phyloP scores from a whole-genome alignment of 37 sponge, comb jelly and placozoan species.

The Oopsacas minuta region DNA sequence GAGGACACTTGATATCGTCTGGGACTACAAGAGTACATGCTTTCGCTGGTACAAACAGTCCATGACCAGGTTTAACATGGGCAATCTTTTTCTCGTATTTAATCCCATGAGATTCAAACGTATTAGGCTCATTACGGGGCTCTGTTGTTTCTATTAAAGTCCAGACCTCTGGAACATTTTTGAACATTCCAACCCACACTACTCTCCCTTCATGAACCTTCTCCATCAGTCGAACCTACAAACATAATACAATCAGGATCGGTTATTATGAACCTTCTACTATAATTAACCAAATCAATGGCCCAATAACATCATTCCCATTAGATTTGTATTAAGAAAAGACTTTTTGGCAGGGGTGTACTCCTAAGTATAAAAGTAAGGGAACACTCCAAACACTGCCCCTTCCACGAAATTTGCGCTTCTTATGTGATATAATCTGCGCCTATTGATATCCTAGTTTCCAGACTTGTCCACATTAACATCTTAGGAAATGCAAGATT shows the following conservation, averaged over 20 bases:
- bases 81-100: neutral
- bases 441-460: too few species aligned
- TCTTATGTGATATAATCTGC: too few species aligned
- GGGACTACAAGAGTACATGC: neutral
- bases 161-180: neutral
- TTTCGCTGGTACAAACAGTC: neutral
- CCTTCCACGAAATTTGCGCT: too few species aligned
- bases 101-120: neutral
- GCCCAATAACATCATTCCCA: too few species aligned
- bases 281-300: neutral
- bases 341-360: too few species aligned
- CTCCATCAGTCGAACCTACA: neutral
- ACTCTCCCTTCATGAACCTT: neutral
- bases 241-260: neutral
- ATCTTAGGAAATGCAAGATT: too few species aligned
- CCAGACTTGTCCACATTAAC: too few species aligned
- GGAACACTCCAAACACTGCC: too few species aligned
- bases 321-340: too few species aligned
- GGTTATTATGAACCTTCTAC: neutral
- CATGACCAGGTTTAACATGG: conserved; percentile 7
- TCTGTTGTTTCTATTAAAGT: neutral
- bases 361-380: too few species aligned
- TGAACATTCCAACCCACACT: neutral
- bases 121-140: neutral
- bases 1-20: neutral